Percentiles rank a stretch among this genome's conserved stretches.
phyloP scores from a whole-genome alignment of 2,113 vertebrate species.

The Myxocyprinus asiaticus region DNA sequence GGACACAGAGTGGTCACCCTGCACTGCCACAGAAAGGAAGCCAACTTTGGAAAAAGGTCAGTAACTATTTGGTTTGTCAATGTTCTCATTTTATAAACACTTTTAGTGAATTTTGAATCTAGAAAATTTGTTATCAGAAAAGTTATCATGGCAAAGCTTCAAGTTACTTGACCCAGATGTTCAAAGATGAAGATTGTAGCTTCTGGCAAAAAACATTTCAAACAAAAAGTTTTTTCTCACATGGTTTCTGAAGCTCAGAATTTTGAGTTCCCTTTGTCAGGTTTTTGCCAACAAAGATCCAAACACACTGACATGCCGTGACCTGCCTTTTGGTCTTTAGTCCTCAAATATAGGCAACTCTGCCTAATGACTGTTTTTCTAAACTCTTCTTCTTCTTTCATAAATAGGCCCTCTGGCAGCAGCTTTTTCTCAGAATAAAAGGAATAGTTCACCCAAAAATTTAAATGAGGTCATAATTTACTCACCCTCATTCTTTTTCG shows the following conservation, averaged over 20 bases:
- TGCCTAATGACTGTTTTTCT: slow-evolving; percentile 7
- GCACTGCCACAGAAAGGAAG: slow-evolving; percentile 80
- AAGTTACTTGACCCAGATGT: too few species aligned
- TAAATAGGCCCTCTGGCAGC: slow-evolving; percentile 23
- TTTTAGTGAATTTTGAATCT: not conserved
- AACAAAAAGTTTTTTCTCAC: not conserved
- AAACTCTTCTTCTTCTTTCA: slow-evolving; percentile 4
- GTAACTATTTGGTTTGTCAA: slow-evolving; percentile 2
- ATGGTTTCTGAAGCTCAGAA: not conserved
- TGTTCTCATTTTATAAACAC: not conserved
- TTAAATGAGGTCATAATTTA: too few species aligned
- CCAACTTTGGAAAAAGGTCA: slow-evolving; percentile 75
- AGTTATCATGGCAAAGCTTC: too few species aligned
- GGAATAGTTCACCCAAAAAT: too few species aligned
- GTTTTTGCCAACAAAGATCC: too few species aligned
- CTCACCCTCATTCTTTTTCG: too few species aligned
- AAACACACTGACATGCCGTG: too few species aligned
- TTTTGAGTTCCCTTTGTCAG: not conserved
- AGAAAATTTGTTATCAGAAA: too few species aligned
- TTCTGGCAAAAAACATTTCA: too few species aligned
- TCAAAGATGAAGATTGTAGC: too few species aligned
- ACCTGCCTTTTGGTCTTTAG: too few species aligned
- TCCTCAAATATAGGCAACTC: not conserved
- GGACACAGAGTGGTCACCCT: slow-evolving; percentile 83
- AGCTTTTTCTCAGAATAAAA: not conserved